These are phyloP conservation scores for Musca vetustissima DNA, from an alignment of 1,140 invertebrate species.

Conservation along the genomic window DNA sequence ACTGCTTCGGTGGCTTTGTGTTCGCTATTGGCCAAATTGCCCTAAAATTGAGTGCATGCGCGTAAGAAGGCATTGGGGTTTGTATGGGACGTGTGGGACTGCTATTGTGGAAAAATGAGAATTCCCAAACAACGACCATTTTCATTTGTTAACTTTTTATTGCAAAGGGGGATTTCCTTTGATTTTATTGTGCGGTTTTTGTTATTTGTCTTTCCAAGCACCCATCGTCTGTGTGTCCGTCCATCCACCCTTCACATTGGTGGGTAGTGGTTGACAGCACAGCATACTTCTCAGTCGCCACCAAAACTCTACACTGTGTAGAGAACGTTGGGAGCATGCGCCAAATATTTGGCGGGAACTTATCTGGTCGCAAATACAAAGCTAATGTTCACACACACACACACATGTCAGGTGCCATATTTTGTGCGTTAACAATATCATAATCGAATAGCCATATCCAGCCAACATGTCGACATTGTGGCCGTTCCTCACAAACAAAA, in stretches of 20 bases:
- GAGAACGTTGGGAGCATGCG: no score
- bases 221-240: not conserved
- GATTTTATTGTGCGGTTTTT: conserved; percentile 27
- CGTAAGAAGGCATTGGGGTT: conserved; percentile 3
- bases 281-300: no score
- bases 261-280: not conserved
- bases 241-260: not conserved
- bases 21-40: conserved; percentile 29
- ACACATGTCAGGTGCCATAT: no score
- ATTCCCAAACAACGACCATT: conserved; percentile 27
- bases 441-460: no score
- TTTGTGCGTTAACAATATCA: no score
- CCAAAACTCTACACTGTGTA: no score
- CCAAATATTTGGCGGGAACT: no score
- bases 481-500: no score
- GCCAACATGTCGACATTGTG: no score
- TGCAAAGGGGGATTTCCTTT: conserved; percentile 27
- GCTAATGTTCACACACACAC: no score
- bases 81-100: conserved; percentile 4
- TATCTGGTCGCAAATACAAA: no score
- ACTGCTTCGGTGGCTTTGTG: conserved; percentile 23
- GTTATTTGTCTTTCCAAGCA: conserved; percentile 10
- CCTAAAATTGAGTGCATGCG: conserved; percentile 29
- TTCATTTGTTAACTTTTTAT: conserved; percentile 27
- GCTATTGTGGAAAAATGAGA: not conserved